phyloP scores from a whole-genome alignment of 2,888 invertebrate genomes.

The Agapostemon virescens region DNA sequence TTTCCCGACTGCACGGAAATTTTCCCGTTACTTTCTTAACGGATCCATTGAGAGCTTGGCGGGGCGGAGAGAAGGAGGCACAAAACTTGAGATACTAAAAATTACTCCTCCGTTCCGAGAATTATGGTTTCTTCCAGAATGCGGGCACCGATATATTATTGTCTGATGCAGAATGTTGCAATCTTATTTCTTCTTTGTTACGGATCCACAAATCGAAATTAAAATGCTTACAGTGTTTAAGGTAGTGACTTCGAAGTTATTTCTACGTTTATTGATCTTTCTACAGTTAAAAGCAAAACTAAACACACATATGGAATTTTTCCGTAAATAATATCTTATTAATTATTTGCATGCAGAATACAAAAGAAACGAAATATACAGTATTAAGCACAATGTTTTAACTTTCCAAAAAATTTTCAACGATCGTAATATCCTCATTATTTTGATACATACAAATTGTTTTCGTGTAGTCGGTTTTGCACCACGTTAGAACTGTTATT shows the following conservation, averaged over 20 bases:
- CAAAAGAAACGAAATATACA: too few relatives aligned
- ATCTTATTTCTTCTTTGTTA: background rate
- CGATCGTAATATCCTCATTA: too few relatives aligned
- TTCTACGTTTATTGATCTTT: constrained; percentile 3
- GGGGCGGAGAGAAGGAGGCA: background rate
- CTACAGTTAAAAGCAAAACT: too few relatives aligned
- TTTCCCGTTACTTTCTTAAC: constrained; percentile 25
- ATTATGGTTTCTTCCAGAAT: background rate
- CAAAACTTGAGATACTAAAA: background rate
- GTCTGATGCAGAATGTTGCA: background rate
- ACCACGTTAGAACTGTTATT: too few relatives aligned
- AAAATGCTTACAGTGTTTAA: background rate
- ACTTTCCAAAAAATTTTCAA: too few relatives aligned
- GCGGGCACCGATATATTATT: background rate
- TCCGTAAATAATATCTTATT: too few relatives aligned
- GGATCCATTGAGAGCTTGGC: background rate
- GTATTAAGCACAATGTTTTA: too few relatives aligned
- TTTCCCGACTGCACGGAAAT: constrained; percentile 8
- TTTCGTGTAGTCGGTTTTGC: too few relatives aligned
- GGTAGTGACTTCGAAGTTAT: background rate
- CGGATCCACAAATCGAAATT: background rate
- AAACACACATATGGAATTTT: too few relatives aligned
- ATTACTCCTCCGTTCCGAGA: background rate
- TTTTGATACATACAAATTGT: too few relatives aligned
- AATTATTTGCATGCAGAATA: too few relatives aligned